Evolutionary conservation across 2,888 invertebrate genomes (phyloP).

Genomic region (Magallana nippona): DNA sequence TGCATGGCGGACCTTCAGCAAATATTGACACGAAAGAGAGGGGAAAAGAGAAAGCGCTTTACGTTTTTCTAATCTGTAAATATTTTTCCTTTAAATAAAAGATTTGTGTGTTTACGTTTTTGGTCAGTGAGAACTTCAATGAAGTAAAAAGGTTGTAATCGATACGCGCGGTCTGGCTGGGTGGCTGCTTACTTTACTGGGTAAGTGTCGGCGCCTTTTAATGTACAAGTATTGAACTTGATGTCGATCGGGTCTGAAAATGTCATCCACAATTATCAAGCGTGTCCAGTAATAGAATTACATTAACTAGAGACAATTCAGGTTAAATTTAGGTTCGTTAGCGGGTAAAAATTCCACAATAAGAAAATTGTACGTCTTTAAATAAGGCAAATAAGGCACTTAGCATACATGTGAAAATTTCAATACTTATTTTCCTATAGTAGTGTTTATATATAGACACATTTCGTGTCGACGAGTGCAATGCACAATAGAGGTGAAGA

Average conservation of each 20-base stretch:
- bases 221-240: constrained; percentile 7
- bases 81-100: constrained; percentile 32
- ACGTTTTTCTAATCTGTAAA: constrained; percentile 27
- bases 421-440: no score
- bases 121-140: constrained; percentile 7
- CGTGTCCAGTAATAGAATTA: not conserved
- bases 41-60: not conserved
- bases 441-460: no score
- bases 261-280: not conserved
- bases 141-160: not conserved
- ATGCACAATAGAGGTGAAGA: no score
- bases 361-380: no score
- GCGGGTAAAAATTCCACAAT: no score
- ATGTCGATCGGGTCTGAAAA: not conserved
- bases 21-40: constrained; percentile 7
- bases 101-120: constrained; percentile 2
- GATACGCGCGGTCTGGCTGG: not conserved
- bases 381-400: no score
- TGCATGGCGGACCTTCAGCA: not conserved
- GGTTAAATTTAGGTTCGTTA: no score
- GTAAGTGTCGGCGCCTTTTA: not conserved
- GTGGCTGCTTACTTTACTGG: not conserved
- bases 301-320: not conserved
- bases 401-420: no score
- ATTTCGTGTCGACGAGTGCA: no score